phyloP scores from a whole-genome alignment of 2,888 invertebrate species.

The Aphodius sticticus region DNA sequence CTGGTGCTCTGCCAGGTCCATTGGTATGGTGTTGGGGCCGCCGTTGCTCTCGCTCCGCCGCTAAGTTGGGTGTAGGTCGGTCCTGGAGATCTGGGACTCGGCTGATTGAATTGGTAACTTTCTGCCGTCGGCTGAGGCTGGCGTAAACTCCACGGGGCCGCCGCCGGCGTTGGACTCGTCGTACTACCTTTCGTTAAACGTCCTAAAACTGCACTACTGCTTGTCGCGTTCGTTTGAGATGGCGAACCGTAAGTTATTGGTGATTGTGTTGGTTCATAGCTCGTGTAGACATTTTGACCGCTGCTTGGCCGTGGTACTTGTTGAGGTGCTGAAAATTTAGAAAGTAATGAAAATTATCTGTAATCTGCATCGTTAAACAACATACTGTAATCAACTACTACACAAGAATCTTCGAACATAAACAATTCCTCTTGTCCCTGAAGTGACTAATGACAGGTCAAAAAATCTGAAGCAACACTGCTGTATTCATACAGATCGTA shows the following conservation, averaged over 20 bases:
- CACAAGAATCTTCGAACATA: no score
- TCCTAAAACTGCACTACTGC: slow-evolving; percentile 67
- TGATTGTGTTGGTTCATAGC: slow-evolving; percentile 80
- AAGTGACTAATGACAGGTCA: no score
- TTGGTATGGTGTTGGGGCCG: slow-evolving; percentile 54
- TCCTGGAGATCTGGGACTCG: slow-evolving; percentile 87
- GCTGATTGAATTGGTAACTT: slow-evolving; percentile 70
- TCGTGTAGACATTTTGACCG: slow-evolving; percentile 74
- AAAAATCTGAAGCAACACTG: no score
- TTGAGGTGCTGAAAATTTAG: slow-evolving; percentile 56
- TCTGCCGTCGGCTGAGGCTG: slow-evolving; percentile 73
- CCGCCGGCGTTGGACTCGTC: slow-evolving; percentile 76
- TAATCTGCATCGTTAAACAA: neutral
- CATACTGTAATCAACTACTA: no score
- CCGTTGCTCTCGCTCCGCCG: slow-evolving; percentile 63
- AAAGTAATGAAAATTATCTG: neutral
- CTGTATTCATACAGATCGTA: no score
- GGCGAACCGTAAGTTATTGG: slow-evolving; percentile 72
- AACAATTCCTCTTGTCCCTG: no score
- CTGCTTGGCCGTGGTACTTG: slow-evolving; percentile 72
- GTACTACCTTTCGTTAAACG: slow-evolving; percentile 74
- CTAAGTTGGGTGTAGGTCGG: slow-evolving; percentile 84
- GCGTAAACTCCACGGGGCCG: slow-evolving; percentile 70
- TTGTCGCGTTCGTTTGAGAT: slow-evolving; percentile 69
- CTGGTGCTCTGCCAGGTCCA: slow-evolving; percentile 60